phyloP scores from a whole-genome alignment of 2,888 invertebrate species.

The Ectemnius continuus region DNA sequence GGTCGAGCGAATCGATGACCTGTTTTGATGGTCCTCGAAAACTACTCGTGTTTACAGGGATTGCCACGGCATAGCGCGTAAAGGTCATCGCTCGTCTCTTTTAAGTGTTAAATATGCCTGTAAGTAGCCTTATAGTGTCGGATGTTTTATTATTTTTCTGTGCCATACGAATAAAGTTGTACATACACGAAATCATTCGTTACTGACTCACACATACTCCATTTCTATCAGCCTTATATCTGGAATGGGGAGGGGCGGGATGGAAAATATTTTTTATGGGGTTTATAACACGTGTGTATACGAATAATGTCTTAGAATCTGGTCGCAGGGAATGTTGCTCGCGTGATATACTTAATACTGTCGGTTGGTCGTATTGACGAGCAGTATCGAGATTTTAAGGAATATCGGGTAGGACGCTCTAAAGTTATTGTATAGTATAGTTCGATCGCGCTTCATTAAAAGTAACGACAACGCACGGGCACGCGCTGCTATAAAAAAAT shows the following conservation, averaged over 20 bases:
- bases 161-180: constrained; percentile 71
- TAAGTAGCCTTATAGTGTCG: constrained; percentile 32
- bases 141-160: constrained; percentile 59
- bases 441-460: not conserved
- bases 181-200: constrained; percentile 50
- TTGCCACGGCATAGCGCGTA: constrained; percentile 24
- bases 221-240: constrained; percentile 7
- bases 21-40: constrained; percentile 1
- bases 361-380: constrained; percentile 26
- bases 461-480: constrained; percentile 7
- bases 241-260: not conserved
- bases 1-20: not conserved
- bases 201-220: constrained; percentile 1
- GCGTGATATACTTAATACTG: constrained; percentile 42
- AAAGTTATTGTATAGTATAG: not conserved
- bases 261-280: constrained; percentile 3
- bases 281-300: not conserved
- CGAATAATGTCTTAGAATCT: constrained; percentile 15
- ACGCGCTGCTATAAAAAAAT: constrained; percentile 4
- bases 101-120: constrained; percentile 30
- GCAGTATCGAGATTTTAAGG: constrained; percentile 24
- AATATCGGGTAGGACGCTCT: constrained; percentile 12
- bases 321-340: constrained; percentile 29
- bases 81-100: constrained; percentile 27
- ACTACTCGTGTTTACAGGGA: constrained; percentile 21